Evolutionary conservation across 1,140 invertebrate species (phyloP), one percentile per base, ranked within the genome.

Genomic region (Eupristina koningsbergeri): DNA sequence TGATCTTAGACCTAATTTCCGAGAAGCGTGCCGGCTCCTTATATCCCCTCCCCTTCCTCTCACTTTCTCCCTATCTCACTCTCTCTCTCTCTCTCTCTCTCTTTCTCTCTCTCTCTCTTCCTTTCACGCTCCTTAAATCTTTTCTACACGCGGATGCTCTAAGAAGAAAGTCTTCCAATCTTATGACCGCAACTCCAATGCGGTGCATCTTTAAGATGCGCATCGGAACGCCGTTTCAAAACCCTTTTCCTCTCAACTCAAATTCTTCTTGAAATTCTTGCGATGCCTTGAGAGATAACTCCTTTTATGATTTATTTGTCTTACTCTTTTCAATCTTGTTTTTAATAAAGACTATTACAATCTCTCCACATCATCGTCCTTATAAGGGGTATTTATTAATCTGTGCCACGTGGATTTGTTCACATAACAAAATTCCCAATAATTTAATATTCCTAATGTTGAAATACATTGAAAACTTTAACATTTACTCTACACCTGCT

Each of bases 1-100:
- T 88, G 88, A 89, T 89, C 86, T 89, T 87, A 85, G 87, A 86
- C 87, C 86, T 88, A 86, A 76, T 88, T 88, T 90, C 89, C 88
- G 19, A 86, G 89, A 91, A 91, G 86, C 85, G 86, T 88, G 87
- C 85, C 85, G 69, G 80, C 83, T 79, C 39, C 75, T 81, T 45
- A 8, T 73, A 47, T 76, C 31, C 50, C 39, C 41, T 31, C 47
- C 29, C 31, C 31, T 53, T n/a, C 53, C 79, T 74, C n/a, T 71
- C 58, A 13, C 34, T 6, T 41, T 61, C 58, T 79, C 45, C 39
- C 39, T 64, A 79, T 79, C 58, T 81, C 80, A 78, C 79, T 81
- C 63, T 74, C 41, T 5, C 41, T 11, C 6, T 11, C 41, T 5
- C 41, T 58, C 58, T 36, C 41, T 69, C n/a, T 50, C 45, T 69